phyloP scores from a whole-genome alignment of 2,888 invertebrate species.

The Microdon myrmicae region DNA sequence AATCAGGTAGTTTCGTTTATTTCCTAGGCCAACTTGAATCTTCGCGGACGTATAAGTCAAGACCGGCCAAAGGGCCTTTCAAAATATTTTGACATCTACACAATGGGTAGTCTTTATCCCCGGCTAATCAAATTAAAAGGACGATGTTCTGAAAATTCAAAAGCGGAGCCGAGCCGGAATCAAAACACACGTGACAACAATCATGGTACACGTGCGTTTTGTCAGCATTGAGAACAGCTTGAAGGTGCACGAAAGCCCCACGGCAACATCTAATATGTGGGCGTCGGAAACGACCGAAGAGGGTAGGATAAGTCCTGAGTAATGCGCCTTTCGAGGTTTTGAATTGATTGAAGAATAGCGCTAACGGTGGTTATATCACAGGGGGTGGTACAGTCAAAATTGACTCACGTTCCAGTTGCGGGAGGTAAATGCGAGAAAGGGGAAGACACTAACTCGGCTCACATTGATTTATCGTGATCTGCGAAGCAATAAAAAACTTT shows the following conservation, averaged over 20 bases:
- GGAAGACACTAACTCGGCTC: conserved; percentile 41
- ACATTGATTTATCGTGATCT: conserved; percentile 55
- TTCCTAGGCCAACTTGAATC: too few relatives aligned
- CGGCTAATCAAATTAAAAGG: conserved; percentile 46
- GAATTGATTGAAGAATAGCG: conserved; percentile 50
- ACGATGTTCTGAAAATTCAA: conserved; percentile 11
- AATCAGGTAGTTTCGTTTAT: conserved; percentile 6
- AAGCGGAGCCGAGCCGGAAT: conserved; percentile 55
- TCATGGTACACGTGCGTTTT: conserved; percentile 58
- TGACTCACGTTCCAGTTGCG: conserved; percentile 29
- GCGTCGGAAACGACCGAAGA: conserved; percentile 7
- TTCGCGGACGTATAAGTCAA: conserved; percentile 4
- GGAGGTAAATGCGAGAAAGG: conserved; percentile 11
- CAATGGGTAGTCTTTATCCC: conserved; percentile 41
- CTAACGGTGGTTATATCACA: conserved; percentile 33
- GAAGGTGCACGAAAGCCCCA: too few relatives aligned
- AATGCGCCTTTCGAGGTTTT: conserved; percentile 39
- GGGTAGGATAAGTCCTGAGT: conserved; percentile 6
- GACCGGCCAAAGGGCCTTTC: conserved; percentile 26
- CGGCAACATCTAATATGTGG: too few relatives aligned
- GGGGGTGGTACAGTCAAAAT: conserved; percentile 22
- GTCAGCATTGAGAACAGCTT: conserved; percentile 23
- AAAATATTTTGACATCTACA: conserved; percentile 48
- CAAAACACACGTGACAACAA: conserved; percentile 68
- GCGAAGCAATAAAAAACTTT: conserved; percentile 50